Percentiles rank a stretch among this genome's conserved stretches.
Conservation (phyloP, 2,113 vertebrate species). For the Nettapus auritus region DNA sequence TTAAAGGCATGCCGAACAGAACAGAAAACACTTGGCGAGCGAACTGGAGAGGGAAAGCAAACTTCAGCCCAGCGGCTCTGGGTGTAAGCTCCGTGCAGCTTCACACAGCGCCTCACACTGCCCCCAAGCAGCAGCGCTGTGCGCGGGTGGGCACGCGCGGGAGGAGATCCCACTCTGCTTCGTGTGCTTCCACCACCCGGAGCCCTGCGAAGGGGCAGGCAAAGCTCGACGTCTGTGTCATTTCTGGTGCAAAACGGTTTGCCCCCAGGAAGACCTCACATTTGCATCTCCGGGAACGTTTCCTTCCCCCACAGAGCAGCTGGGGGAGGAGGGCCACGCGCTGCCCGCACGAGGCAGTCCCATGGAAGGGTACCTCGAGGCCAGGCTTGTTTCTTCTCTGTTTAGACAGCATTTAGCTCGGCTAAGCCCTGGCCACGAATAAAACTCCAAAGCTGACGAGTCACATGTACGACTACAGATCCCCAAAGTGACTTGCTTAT, state of each 20-base stretch:
- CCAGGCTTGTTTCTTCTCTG: not conserved
- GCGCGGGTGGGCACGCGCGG: not conserved
- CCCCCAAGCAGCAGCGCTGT: not conserved
- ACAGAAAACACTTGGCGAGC: not conserved
- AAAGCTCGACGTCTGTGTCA: not conserved
- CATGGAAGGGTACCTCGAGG: not conserved
- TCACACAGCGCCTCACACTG: accelerated
- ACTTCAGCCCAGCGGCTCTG: not conserved
- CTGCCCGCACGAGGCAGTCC: not conserved
- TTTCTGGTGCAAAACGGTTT: not conserved
- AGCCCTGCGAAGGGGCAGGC: not conserved
- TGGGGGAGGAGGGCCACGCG: not conserved
- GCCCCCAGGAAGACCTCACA: not conserved
- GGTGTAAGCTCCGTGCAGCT: not conserved
- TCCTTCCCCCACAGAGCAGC: not conserved
- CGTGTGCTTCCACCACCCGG: not conserved
- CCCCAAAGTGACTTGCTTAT: not conserved
- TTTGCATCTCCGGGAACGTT: not conserved
- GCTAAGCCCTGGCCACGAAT: not conserved
- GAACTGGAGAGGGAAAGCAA: not conserved
- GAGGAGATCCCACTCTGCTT: not conserved
- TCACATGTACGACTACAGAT: not conserved
- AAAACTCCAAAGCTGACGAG: not conserved
- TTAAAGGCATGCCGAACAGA: slow-evolving; percentile 26
- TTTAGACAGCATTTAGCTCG: not conserved